Conservation (phyloP, 1,140 invertebrate genomes). For the Drosophila yakuba region DNA sequence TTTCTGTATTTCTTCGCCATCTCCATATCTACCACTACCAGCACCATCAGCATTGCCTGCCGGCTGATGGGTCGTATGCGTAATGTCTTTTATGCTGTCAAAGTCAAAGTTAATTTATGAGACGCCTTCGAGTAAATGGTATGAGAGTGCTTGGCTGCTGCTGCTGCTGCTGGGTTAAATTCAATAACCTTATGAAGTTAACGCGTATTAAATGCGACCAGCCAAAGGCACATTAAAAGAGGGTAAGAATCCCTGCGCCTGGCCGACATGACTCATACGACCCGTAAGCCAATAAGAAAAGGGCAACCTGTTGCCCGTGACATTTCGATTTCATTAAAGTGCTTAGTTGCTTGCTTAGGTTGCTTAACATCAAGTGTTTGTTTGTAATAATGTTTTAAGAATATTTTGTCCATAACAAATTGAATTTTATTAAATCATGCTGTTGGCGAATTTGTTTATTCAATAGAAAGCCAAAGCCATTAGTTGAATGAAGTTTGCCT, state of each 20-base stretch:
- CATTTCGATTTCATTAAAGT: constrained; percentile 31
- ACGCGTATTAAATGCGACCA: constrained; percentile 65
- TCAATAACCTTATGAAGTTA: constrained; percentile 77
- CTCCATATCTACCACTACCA: neutral
- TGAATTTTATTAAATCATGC: neutral
- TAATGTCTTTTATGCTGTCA: constrained; percentile 73
- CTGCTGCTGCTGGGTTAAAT: constrained; percentile 40
- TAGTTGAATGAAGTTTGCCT: no score
- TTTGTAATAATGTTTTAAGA: neutral
- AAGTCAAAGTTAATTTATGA: constrained; percentile 74
- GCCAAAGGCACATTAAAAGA: constrained; percentile 19
- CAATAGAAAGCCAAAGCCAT: neutral
- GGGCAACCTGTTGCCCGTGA: constrained; percentile 54
- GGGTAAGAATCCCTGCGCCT: constrained; percentile 8
- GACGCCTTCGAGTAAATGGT: constrained; percentile 34
- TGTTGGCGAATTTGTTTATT: neutral
- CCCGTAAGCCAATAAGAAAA: constrained; percentile 24
- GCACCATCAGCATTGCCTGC: neutral
- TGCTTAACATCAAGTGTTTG: neutral
- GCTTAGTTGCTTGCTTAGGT: neutral
- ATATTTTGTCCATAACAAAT: no score
- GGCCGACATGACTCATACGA: constrained; percentile 31
- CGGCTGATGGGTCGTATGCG: constrained; percentile 58
- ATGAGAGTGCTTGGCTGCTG: neutral
- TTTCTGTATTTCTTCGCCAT: no score